phyloP scores from a whole-genome alignment of 2,797 vertebrate species.

The Pseudochirops corinnae region DNA sequence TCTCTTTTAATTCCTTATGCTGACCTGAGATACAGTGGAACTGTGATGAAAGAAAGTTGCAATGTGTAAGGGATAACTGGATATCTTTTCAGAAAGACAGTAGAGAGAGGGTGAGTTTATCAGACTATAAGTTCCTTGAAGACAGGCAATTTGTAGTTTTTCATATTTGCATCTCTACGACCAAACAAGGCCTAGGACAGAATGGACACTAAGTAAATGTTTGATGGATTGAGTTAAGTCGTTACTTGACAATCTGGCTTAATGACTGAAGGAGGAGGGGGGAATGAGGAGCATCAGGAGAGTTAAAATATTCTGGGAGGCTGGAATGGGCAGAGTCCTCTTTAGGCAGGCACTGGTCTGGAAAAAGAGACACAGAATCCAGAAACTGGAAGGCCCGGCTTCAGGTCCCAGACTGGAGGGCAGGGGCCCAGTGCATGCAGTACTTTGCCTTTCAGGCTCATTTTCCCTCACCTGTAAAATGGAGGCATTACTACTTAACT shows the following conservation, averaged over 20 bases:
- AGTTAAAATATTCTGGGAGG: background rate
- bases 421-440: accelerated
- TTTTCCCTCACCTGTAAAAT: background rate
- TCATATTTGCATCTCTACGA: background rate
- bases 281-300: background rate
- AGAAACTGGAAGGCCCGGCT: background rate
- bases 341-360: background rate
- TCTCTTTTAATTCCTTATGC: background rate
- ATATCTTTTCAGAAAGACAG: background rate
- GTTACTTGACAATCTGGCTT: background rate
- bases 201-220: background rate
- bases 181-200: background rate
- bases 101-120: background rate
- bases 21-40: background rate
- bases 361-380: background rate
- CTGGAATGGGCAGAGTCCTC: background rate
- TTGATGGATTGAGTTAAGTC: background rate
- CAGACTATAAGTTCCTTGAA: background rate
- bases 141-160: background rate
- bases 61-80: background rate
- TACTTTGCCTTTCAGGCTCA: background rate
- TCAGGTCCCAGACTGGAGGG: background rate
- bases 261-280: background rate
- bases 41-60: background rate
- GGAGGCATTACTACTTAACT: background rate